phyloP scores from a whole-genome alignment of 1,140 invertebrate species.

The Lithobius niger region DNA sequence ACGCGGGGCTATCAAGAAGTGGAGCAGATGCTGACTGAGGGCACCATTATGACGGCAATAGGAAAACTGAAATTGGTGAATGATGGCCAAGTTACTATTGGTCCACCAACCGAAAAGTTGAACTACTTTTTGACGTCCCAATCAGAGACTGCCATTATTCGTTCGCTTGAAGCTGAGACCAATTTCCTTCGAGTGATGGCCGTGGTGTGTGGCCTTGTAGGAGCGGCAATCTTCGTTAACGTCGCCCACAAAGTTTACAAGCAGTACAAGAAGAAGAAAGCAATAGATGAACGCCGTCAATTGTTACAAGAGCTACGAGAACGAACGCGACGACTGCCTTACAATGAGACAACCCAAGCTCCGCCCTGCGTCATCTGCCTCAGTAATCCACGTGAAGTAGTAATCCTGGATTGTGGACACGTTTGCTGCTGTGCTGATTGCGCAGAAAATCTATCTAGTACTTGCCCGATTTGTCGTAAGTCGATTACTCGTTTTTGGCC shows the following conservation, averaged over 20 bases:
- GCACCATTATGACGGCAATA: conserved; percentile 27
- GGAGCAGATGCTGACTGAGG: conserved; percentile 29
- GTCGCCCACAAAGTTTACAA: conserved; percentile 20
- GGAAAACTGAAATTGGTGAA: conserved; percentile 27
- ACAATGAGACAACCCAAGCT: conserved; percentile 12
- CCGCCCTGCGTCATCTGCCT: conserved; percentile 31
- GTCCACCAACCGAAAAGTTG: conserved; percentile 19
- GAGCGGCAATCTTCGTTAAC: conserved; percentile 18
- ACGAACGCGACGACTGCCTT: conserved; percentile 10
- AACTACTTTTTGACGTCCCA: conserved; percentile 28
- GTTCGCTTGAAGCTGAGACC: conserved; percentile 20
- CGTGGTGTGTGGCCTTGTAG: conserved; percentile 21
- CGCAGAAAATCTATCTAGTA: conserved; percentile 23
- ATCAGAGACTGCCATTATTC: conserved; percentile 24
- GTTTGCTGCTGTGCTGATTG: conserved; percentile 32
- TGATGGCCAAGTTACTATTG: conserved; percentile 23
- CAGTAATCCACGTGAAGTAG: conserved; percentile 27
- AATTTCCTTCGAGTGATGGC: conserved; percentile 22
- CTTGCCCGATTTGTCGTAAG: conserved; percentile 33
- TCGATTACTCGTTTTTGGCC: conserved; percentile 23
- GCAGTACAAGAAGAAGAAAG: background rate
- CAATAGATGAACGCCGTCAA: conserved; percentile 12
- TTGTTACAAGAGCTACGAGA: conserved; percentile 12
- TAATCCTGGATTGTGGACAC: conserved; percentile 33
- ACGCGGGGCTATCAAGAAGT: conserved; percentile 23